Conservation (phyloP, 2,113 vertebrate species). For the Mixornis gularis region DNA sequence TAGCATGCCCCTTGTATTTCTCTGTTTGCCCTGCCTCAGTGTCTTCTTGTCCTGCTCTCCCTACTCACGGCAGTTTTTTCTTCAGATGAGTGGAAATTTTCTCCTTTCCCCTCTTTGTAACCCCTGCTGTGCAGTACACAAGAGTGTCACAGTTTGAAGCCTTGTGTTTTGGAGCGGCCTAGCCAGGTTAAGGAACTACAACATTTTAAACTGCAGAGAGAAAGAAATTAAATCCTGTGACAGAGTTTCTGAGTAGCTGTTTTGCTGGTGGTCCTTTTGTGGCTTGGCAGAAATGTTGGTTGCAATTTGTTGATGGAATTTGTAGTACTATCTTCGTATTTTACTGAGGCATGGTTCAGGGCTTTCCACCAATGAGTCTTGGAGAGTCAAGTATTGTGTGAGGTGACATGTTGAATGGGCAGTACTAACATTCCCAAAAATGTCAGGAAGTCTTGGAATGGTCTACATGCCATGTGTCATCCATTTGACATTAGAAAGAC, state of each 20-base stretch:
- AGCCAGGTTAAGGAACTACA: neutral
- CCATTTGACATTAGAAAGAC: neutral
- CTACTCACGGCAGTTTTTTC: neutral
- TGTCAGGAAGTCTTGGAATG: neutral
- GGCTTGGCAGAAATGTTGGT: neutral
- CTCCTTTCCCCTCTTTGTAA: neutral
- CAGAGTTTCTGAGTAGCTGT: neutral
- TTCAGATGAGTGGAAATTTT: neutral
- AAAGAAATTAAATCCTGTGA: neutral
- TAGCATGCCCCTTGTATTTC: neutral
- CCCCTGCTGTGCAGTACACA: neutral
- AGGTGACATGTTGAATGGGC: neutral
- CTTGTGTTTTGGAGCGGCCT: neutral
- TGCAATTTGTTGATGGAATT: neutral
- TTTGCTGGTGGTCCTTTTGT: neutral
- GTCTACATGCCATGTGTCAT: neutral
- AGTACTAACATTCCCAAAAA: neutral
- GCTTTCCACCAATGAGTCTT: neutral
- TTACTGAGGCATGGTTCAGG: neutral
- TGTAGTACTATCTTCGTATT: neutral
- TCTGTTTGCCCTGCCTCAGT: neutral
- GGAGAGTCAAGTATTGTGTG: neutral
- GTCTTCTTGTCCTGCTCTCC: neutral
- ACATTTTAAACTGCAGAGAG: neutral
- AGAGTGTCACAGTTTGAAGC: neutral